phyloP scores from a whole-genome alignment of 2,888 invertebrate species.

The Ceraclea dissimilis region DNA sequence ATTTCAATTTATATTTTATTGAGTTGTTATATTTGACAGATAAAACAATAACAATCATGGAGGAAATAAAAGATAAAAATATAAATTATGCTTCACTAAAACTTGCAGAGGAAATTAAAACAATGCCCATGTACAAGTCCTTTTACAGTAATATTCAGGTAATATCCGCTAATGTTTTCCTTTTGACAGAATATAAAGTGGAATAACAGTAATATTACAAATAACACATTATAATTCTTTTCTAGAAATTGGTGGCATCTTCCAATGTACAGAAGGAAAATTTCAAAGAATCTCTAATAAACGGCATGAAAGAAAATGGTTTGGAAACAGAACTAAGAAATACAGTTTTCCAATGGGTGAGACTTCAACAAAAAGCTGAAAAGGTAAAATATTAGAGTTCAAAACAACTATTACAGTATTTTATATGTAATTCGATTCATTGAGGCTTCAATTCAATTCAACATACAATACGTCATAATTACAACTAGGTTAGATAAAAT shows the following conservation, averaged over 20 bases:
- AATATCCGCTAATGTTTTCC: no score
- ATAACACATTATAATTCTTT: background rate
- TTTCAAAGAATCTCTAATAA: conserved; percentile 68
- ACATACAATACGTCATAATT: background rate
- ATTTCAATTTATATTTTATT: no score
- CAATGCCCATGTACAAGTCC: conserved; percentile 65
- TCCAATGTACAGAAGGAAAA: conserved; percentile 68
- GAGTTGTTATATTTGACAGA: no score
- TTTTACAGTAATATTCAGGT: conserved; percentile 77
- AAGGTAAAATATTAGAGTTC: conserved; percentile 18
- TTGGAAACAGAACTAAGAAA: conserved; percentile 77
- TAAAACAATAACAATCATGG: no score
- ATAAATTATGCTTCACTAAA: conserved; percentile 70
- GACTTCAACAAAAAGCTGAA: conserved; percentile 43
- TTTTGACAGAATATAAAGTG: no score
- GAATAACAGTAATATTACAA: background rate
- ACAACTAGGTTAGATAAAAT: background rate
- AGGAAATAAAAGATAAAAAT: conserved; percentile 50
- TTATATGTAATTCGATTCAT: background rate
- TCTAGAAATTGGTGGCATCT: conserved; percentile 69
- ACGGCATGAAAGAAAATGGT: conserved; percentile 69
- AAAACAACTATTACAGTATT: background rate
- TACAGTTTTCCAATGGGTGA: conserved; percentile 75
- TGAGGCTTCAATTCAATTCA: background rate
- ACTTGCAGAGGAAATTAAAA: conserved; percentile 72